Evolutionary conservation across 2,888 invertebrate species (phyloP), one percentile per base, ranked within the genome.

Genomic region (Cheilosia soror): DNA sequence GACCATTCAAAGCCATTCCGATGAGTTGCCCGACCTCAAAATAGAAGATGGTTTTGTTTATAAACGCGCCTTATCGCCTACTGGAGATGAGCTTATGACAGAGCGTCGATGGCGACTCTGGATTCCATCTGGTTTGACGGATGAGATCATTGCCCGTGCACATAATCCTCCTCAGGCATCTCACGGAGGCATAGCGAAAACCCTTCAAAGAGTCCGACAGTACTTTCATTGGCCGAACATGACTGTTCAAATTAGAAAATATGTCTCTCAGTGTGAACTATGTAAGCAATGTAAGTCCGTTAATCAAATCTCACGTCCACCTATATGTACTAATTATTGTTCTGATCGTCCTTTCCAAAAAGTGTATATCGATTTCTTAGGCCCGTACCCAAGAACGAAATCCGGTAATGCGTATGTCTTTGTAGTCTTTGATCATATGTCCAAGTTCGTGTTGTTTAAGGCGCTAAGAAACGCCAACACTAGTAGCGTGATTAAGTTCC

Each of bases 131-230:
- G 79, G 37, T 0, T 6, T 77, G 3, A 62, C 55, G 0, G 40
- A 55, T 0, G 53, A 55, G 13, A 20, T 84, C 2, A 78, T 77
- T 4, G 25, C n/a, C 0, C 42, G 47, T 3, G 75, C 78, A 2
- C 79, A 80, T 42, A 25, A 57, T 25, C 68, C 78, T n/a, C 80
- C 75, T 3, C 37, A 53, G 4, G 51, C 47, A 2, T 49, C 68
- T 15, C 79, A 84, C 15, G 73, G 84, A n/a, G 78, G 78, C 9
- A 31, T 77, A 1, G 40, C 6, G 0, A 84, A 79, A 20, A 84
- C 79, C 1, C 13, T 83, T 0, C 29, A 72, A 3, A 58, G 40
- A 11, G 4, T 58, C 25, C 20, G 40, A 5, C 40, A 58, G 13
- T 58, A 25, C 13, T 58, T 58, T 20, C 40, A 58, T 25, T 58